A percentile compares a stretch with the other conserved stretches of the same genome.
phyloP scores from a whole-genome alignment of 2,797 vertebrate species.

The Diglossa cyanea region DNA sequence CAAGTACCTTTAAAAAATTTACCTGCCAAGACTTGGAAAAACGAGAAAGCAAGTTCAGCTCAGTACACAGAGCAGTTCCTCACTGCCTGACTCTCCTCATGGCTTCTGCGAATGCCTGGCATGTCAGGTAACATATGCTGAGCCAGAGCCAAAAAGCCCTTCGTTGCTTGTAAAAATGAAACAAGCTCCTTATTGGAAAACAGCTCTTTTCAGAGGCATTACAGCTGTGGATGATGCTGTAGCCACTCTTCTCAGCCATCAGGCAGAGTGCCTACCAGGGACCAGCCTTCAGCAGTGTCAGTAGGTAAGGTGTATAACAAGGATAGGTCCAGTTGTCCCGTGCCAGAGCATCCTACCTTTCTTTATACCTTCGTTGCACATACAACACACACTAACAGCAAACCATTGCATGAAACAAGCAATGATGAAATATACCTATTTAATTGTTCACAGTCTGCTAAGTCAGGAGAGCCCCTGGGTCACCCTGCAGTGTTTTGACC shows the following conservation, averaged over 20 bases:
- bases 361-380: not conserved
- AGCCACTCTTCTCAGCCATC: not conserved
- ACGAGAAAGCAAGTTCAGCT: not conserved
- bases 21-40: not conserved
- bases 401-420: not conserved
- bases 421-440: not conserved
- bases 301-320: not conserved
- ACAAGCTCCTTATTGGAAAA: not conserved
- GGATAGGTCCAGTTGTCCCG: not conserved
- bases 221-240: accelerated
- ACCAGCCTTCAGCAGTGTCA: not conserved
- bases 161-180: not conserved
- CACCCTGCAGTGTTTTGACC: not conserved
- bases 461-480: not conserved
- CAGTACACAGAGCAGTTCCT: not conserved
- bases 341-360: not conserved
- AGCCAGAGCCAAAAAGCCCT: not conserved
- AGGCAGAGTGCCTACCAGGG: not conserved
- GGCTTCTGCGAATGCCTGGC: not conserved
- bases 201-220: not conserved
- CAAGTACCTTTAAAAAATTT: constrained; percentile 1
- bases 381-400: not conserved
- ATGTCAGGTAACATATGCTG: not conserved
- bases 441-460: not conserved
- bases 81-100: not conserved